These are phyloP conservation scores for Cephus cinctus DNA, from an alignment of 1,140 invertebrate genomes.

Conservation along the genomic window DNA sequence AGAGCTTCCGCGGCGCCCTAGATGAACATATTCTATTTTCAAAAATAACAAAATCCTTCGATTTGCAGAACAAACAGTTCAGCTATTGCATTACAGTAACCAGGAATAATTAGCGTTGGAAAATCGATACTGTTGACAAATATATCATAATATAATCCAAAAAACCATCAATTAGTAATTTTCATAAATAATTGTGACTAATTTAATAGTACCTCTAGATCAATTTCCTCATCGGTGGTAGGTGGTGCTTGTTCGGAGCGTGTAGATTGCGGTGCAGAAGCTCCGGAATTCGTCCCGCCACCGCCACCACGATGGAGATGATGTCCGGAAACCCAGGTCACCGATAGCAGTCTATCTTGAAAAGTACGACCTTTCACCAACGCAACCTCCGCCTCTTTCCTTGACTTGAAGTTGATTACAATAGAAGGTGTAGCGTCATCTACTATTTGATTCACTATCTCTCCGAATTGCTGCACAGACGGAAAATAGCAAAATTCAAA, in stretches of 20 bases:
- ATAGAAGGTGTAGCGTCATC: slow-evolving; percentile 68
- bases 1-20: slow-evolving; percentile 43
- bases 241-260: slow-evolving; percentile 44
- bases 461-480: slow-evolving; percentile 67
- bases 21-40: slow-evolving; percentile 1
- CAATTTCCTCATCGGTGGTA: slow-evolving; percentile 47
- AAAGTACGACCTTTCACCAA: slow-evolving; percentile 66
- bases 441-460: slow-evolving; percentile 67
- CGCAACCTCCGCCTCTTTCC: slow-evolving; percentile 73
- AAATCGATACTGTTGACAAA: not conserved
- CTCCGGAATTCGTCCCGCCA: slow-evolving; percentile 29
- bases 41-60: slow-evolving; percentile 9
- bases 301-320: slow-evolving; percentile 48
- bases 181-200: slow-evolving; percentile 3
- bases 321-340: slow-evolving; percentile 53
- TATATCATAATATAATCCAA: not conserved
- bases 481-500: not conserved
- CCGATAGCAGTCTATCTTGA: slow-evolving; percentile 59
- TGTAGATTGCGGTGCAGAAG: slow-evolving; percentile 27
- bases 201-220: slow-evolving; percentile 42
- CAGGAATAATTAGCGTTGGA: not conserved
- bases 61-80: not conserved
- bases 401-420: slow-evolving; percentile 69
- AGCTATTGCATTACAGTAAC: not conserved
- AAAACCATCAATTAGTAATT: slow-evolving; percentile 5